Evolutionary conservation across 2,797 vertebrate species (phyloP).

Genomic region (Trachops cirrhosus): DNA sequence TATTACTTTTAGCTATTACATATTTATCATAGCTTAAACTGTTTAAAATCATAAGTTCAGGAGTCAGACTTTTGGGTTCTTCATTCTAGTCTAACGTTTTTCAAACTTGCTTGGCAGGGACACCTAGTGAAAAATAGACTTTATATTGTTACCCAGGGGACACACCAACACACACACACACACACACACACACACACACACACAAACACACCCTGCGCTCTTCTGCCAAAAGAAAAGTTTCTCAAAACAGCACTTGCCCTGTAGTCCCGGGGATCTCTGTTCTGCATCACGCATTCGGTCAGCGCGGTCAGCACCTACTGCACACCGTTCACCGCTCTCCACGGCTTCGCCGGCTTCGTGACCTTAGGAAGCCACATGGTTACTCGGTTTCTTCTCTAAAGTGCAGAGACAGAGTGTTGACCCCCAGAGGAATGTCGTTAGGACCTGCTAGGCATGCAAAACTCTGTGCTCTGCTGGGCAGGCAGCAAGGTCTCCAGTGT

Average conservation of each 20-base stretch:
- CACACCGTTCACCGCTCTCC: background rate
- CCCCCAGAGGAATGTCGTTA: background rate
- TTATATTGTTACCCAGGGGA: background rate
- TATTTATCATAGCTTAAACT: conserved; percentile 29
- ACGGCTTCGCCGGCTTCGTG: background rate
- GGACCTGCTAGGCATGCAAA: background rate
- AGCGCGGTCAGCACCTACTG: background rate
- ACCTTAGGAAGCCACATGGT: background rate
- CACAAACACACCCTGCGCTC: background rate
- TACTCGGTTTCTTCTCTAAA: background rate
- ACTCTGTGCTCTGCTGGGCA: background rate
- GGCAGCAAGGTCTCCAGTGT: background rate
- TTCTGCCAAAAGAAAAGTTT: background rate
- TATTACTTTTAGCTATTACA: background rate
- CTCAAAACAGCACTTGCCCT: background rate
- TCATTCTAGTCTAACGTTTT: background rate
- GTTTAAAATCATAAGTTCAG: conserved; percentile 26
- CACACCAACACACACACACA: too few species aligned
- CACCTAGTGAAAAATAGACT: background rate
- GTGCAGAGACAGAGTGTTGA: background rate
- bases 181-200: background rate
- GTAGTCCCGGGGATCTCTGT: background rate
- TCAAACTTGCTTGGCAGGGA: background rate
- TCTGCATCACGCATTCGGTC: background rate
- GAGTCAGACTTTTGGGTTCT: background rate